Evolutionary conservation across 2,888 invertebrate species (phyloP).

Genomic region (Phorcus lineatus): DNA sequence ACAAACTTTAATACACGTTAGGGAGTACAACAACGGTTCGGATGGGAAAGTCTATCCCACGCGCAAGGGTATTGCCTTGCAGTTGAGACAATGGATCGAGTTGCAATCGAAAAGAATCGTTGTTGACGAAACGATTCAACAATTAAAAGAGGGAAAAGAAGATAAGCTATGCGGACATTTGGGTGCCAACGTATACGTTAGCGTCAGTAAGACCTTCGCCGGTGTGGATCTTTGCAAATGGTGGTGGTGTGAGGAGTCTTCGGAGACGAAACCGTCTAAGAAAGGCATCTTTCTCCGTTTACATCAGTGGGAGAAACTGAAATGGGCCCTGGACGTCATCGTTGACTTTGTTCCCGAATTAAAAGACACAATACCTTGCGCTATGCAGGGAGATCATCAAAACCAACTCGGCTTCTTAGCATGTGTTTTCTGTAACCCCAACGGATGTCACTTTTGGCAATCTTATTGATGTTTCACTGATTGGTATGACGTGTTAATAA

Average conservation of each 20-base stretch:
- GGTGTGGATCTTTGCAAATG: conserved; percentile 9
- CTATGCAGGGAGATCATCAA: neutral
- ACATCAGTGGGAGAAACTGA: conserved; percentile 1
- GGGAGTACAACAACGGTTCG: neutral
- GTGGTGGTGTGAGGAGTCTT: neutral
- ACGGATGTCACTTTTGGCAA: neutral
- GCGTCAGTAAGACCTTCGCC: neutral
- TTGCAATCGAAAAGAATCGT: neutral
- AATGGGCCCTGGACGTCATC: neutral
- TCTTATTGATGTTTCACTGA: neutral
- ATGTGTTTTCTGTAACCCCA: neutral
- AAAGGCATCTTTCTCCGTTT: conserved; percentile 8
- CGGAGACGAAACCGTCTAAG: neutral
- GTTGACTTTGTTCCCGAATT: neutral
- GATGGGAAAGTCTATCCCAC: neutral
- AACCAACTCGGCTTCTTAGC: neutral
- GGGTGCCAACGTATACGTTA: neutral
- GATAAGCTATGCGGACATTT: neutral
- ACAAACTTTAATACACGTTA: neutral
- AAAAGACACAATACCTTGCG: neutral
- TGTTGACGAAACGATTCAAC: neutral
- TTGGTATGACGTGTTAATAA: neutral
- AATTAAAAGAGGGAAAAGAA: neutral
- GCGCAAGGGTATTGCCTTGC: neutral
- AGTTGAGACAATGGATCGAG: neutral